Evolutionary conservation across 2,797 vertebrate genomes (phyloP), one percentile per base, ranked within the genome.

Genomic region (Poeciliopsis presidionis): DNA sequence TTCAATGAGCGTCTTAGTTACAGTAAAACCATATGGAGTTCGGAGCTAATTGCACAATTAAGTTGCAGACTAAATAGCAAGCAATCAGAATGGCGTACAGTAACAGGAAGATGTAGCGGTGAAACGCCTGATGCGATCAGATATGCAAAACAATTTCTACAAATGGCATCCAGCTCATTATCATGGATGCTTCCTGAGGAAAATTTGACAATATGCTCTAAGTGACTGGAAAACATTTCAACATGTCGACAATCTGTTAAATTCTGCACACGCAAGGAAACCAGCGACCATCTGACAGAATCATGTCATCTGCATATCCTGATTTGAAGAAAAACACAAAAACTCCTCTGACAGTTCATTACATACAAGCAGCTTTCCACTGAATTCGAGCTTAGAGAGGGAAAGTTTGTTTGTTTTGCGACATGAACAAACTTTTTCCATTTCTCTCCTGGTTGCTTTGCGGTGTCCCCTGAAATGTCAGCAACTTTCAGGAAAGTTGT

Each of bases 1-100:
- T 83, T 84, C 81, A 84, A 88, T 81, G 83, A 89, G 84, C 1
- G 18, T n/a, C 65, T 85, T 69, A 77, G 81, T 87, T 84, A 86
- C 82, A 76, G 76, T 76, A 55, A 80, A 63, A 65, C 59, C 63
- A 79, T 79, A 72, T 41, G 30, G 73, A 82, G 83, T 82, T 73
- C 73, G 67, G 70, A 84, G 78, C 63, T 81, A 77, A 88, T 79
- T 83, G 55, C 47, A 73, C 76, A 79, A 76, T 84, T 85, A 84
- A 11, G 69, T 12, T 67, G 39, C 77, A 33, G 51, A 16, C 71
- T 81, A 67, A 87, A 76, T 51, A 25, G 71, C 47, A 77, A 79
- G 61, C 59, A 90, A 84, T 91, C 82, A 87, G 72, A 33, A 57
- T 3, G 5, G 76, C 20, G 11, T 65, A 80, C 65, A 67, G 55